These are phyloP conservation scores for Malacoctenus gilli DNA, from an alignment of 2,797 vertebrate genomes.

Conservation along the genomic window DNA sequence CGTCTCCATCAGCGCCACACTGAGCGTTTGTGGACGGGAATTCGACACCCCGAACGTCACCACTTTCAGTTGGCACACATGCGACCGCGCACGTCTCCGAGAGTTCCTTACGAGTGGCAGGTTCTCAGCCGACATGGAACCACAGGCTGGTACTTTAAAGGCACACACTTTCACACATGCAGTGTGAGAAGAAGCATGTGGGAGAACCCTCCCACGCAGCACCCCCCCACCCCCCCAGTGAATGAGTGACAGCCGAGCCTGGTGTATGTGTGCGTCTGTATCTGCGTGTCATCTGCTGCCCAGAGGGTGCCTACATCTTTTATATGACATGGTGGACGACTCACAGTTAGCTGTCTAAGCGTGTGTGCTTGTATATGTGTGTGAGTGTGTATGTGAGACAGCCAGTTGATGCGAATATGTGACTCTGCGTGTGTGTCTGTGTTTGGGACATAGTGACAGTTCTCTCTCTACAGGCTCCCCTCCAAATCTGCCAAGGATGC, in stretches of 20 bases:
- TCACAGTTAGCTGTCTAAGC: constrained; percentile 61
- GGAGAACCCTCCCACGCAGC: constrained; percentile 32
- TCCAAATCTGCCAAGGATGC: constrained; percentile 68
- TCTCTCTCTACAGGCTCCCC: constrained; percentile 59
- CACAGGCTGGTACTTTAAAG: background rate
- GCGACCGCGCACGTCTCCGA: constrained; percentile 7
- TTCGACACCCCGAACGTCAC: constrained; percentile 14
- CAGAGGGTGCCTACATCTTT: constrained; percentile 61
- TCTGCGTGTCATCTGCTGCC: constrained; percentile 53
- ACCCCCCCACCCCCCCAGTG: constrained; percentile 6
- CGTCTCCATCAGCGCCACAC: constrained; percentile 3
- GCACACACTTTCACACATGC: constrained; percentile 27
- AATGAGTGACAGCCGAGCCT: constrained; percentile 62
- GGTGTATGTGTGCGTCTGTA: constrained; percentile 36
- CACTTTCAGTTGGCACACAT: constrained; percentile 1
- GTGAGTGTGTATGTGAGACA: constrained; percentile 36
- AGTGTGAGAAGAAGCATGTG: constrained; percentile 37
- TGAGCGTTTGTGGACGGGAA: constrained; percentile 28
- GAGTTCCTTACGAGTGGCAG: constrained; percentile 37
- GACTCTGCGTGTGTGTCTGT: constrained; percentile 27
- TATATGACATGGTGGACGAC: constrained; percentile 64
- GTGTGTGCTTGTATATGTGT: background rate
- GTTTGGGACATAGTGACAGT: constrained; percentile 49
- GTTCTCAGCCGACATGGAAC: constrained; percentile 6
- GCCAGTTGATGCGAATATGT: constrained; percentile 29